phyloP scores from a whole-genome alignment of 92 coral and sea anemone genomes.

The Nematostella vectensis region DNA sequence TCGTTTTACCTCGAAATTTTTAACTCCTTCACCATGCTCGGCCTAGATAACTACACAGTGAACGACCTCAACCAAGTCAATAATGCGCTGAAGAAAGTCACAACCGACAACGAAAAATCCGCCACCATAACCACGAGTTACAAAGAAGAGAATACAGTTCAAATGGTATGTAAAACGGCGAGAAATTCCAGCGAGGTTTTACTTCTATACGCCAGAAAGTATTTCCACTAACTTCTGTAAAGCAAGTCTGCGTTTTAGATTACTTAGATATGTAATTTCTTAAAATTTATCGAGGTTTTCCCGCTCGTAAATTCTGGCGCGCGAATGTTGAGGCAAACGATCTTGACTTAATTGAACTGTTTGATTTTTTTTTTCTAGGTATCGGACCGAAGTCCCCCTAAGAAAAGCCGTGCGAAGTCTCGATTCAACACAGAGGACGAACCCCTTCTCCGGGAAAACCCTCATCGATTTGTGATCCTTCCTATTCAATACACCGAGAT shows the following conservation, averaged over 20 bases:
- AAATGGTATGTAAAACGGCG: constrained; percentile 6
- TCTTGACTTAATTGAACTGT: not conserved
- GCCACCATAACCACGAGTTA: constrained; percentile 13
- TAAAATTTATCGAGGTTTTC: no score
- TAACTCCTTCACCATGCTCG: constrained; percentile 55
- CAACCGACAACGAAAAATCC: constrained; percentile 8
- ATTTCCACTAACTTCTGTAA: no score
- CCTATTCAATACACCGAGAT: constrained; percentile 87
- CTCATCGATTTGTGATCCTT: constrained; percentile 81
- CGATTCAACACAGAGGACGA: constrained; percentile 68
- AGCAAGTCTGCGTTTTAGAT: no score
- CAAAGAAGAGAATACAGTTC: constrained; percentile 15
- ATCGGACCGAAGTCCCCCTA: constrained; percentile 35
- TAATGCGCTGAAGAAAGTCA: constrained; percentile 23
- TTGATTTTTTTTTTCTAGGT: constrained; percentile 9
- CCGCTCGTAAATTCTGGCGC: constrained; percentile 38
- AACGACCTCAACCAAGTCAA: constrained; percentile 33
- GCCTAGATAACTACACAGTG: constrained; percentile 39
- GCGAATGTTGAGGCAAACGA: constrained; percentile 16
- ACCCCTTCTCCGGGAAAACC: constrained; percentile 90
- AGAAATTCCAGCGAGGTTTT: no score
- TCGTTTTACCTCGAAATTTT: not conserved
- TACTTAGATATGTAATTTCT: no score
- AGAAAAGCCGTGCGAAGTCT: constrained; percentile 23
- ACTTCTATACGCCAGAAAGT: no score